A percentile compares a stretch with the other conserved stretches of the same genome.
phyloP scores from a whole-genome alignment of 2,797 vertebrate species.

The Lates japonicus region DNA sequence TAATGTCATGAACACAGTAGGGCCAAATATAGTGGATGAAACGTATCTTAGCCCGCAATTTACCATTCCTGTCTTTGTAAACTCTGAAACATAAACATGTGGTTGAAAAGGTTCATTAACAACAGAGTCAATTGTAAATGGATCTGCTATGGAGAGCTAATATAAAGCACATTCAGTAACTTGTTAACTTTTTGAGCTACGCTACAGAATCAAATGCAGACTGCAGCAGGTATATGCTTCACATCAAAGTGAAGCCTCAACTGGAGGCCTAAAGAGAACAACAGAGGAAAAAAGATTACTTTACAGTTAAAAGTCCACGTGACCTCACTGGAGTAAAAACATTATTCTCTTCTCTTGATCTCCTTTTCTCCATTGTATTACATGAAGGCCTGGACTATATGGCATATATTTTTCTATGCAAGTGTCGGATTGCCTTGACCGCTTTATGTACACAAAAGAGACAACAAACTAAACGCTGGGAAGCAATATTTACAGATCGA shows the following conservation, averaged over 20 bases:
- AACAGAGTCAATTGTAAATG: slow-evolving; percentile 6
- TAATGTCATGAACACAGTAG: slow-evolving; percentile 20
- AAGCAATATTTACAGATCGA: slow-evolving; percentile 84
- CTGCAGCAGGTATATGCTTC: slow-evolving; percentile 46
- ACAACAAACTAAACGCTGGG: slow-evolving; percentile 70
- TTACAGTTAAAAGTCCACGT: slow-evolving; percentile 28
- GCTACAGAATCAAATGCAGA: slow-evolving; percentile 36
- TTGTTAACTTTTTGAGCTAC: slow-evolving; percentile 34
- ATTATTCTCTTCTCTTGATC: slow-evolving; percentile 29
- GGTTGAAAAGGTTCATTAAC: slow-evolving; percentile 43
- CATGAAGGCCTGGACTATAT: slow-evolving; percentile 28
- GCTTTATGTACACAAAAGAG: slow-evolving; percentile 76
- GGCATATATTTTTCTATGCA: slow-evolving; percentile 47
- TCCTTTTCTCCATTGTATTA: slow-evolving; percentile 25
- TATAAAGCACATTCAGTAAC: slow-evolving; percentile 53
- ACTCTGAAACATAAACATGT: slow-evolving; percentile 39
- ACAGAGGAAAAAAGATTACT: slow-evolving; percentile 5
- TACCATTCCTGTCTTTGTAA: slow-evolving; percentile 15
- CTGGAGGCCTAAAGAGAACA: slow-evolving; percentile 10
- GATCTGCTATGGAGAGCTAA: slow-evolving; percentile 28
- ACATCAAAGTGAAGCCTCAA: slow-evolving; percentile 47
- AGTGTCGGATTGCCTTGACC: slow-evolving; percentile 54
- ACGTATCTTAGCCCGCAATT: slow-evolving; percentile 14
- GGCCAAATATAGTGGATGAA: slow-evolving; percentile 4
- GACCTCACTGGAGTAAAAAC: slow-evolving; percentile 31